phyloP scores from a whole-genome alignment of 2,113 vertebrate genomes.

The Erythrolamprus reginae region DNA sequence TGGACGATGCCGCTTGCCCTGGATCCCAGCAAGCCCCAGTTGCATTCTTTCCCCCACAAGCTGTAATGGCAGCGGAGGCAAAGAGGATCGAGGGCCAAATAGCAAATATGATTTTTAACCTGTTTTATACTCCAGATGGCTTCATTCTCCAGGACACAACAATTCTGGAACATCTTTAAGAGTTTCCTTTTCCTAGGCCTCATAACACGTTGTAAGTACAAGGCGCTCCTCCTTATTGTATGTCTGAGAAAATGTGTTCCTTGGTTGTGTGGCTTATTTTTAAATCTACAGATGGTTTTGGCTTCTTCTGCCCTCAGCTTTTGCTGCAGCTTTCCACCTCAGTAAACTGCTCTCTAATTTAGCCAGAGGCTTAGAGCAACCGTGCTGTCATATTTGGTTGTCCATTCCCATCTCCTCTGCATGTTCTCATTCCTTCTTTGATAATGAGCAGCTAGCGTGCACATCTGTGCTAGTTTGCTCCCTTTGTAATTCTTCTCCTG shows the following conservation, averaged over 20 bases:
- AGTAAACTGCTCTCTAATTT: conserved; percentile 55
- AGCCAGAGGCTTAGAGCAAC: conserved; percentile 55
- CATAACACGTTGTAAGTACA: conserved; percentile 46
- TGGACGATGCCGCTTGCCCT: conserved; percentile 43
- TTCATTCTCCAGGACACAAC: conserved; percentile 48
- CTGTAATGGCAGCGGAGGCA: conserved; percentile 47
- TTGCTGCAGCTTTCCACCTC: conserved; percentile 56
- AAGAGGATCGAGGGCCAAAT: conserved; percentile 60
- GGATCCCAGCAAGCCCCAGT: conserved; percentile 51
- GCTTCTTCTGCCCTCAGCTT: conserved; percentile 49
- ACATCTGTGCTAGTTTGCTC: rapidly evolving
- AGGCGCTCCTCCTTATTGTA: conserved; percentile 50
- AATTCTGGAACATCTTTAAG: conserved; percentile 59
- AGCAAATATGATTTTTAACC: conserved; percentile 65
- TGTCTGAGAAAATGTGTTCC: conserved; percentile 45
- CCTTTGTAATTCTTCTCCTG: rapidly evolving
- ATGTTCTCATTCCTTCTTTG: rapidly evolving
- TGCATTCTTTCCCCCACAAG: conserved; percentile 47
- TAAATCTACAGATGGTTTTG: conserved; percentile 63
- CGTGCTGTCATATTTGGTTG: conserved; percentile 52
- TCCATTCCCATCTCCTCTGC: conserved; percentile 30
- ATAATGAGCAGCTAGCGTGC: rapidly evolving
- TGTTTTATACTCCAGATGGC: conserved; percentile 57
- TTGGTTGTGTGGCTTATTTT: conserved; percentile 61
- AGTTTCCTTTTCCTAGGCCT: conserved; percentile 55